Conservation (phyloP, 1,140 invertebrate species). For the Carcinoscorpius rotundicauda region DNA sequence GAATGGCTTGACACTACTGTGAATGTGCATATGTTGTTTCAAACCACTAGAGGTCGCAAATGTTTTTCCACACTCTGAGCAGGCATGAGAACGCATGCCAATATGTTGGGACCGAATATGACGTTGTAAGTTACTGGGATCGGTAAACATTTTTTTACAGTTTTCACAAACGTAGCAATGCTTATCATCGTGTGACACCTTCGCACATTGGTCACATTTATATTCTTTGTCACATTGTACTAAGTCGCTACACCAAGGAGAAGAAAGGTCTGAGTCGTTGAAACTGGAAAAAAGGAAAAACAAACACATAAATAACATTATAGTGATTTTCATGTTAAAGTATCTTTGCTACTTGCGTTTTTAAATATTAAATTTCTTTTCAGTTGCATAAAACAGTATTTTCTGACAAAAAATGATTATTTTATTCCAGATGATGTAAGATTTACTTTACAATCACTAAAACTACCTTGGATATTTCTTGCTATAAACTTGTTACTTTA, state of each 20-base stretch:
- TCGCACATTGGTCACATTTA: constrained; percentile 69
- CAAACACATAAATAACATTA: no score
- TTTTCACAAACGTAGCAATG: constrained; percentile 79
- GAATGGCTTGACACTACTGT: constrained; percentile 41
- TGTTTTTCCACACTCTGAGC: constrained; percentile 36
- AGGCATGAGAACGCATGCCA: constrained; percentile 33
- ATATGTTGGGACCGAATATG: constrained; percentile 74
- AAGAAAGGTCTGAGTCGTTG: constrained; percentile 44
- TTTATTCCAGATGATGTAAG: no score
- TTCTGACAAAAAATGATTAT: no score
- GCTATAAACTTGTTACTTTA: no score
- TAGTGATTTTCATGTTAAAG: no score
- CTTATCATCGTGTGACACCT: constrained; percentile 56
- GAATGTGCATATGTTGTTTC: constrained; percentile 44
- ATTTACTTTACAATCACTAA: no score
- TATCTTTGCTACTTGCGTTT: no score
- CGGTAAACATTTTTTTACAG: constrained; percentile 70
- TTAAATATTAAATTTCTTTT: no score
- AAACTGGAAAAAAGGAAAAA: constrained; percentile 41
- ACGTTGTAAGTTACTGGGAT: constrained; percentile 88
- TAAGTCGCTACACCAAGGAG: constrained; percentile 12
- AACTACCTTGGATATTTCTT: no score
- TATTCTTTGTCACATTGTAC: constrained; percentile 44
- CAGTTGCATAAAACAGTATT: no score
- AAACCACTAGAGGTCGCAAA: constrained; percentile 40